These are phyloP conservation scores for Scrobipalpa atriplicella DNA, from an alignment of 2,888 invertebrate species.

Conservation along the genomic window DNA sequence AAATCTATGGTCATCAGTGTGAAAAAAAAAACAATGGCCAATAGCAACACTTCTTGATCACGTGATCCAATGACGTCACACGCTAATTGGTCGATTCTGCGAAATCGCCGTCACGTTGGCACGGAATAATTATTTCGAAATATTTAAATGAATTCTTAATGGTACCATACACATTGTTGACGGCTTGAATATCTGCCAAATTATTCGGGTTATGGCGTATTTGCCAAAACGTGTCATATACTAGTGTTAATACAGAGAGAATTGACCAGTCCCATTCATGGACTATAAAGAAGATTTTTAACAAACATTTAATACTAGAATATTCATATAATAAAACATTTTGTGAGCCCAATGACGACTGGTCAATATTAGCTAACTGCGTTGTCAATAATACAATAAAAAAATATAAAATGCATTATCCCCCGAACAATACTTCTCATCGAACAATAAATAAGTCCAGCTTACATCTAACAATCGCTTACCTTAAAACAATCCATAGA, in stretches of 20 bases:
- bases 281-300: background rate
- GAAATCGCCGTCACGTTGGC: conserved; percentile 11
- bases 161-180: conserved; percentile 22
- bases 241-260: conserved; percentile 17
- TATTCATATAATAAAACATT: background rate
- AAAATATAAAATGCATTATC: conserved; percentile 38
- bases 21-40: background rate
- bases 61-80: conserved; percentile 6
- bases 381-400: conserved; percentile 6
- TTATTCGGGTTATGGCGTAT: conserved; percentile 38
- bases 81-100: background rate
- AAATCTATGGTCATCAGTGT: background rate
- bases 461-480: conserved; percentile 57
- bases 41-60: background rate
- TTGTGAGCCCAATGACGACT: conserved; percentile 3
- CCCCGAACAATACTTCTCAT: conserved; percentile 38
- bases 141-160: conserved; percentile 26
- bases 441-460: conserved; percentile 53
- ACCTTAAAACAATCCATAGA: conserved; percentile 55
- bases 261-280: conserved; percentile 6
- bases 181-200: conserved; percentile 30
- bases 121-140: conserved; percentile 27
- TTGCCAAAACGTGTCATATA: conserved; percentile 52
- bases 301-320: background rate
- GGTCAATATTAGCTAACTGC: conserved; percentile 5